phyloP scores from a whole-genome alignment of 1,140 invertebrate genomes.

The Lepidotrigona ventralis region DNA sequence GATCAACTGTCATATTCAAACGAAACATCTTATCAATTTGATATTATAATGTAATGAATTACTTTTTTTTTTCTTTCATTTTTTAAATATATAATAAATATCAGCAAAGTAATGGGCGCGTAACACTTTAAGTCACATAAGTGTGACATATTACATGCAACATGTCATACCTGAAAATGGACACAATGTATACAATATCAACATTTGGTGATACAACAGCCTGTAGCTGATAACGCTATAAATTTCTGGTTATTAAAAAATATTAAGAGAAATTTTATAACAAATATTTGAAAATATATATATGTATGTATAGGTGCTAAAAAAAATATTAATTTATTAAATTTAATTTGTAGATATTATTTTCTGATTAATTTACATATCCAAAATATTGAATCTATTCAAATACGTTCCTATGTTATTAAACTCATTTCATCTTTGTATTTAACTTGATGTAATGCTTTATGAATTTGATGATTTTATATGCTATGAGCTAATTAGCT shows the following conservation, averaged over 20 bases:
- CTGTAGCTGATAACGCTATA: conserved; percentile 56
- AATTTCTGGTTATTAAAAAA: conserved; percentile 57
- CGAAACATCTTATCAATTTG: conserved; percentile 3
- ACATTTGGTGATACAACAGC: conserved; percentile 59
- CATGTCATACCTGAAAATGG: conserved; percentile 41
- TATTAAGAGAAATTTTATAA: conserved; percentile 57
- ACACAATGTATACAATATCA: conserved; percentile 56
- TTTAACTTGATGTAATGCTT: conserved; percentile 51
- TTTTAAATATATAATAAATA: conserved; percentile 4
- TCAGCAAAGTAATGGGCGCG: conserved; percentile 43
- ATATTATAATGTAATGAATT: background rate
- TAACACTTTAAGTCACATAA: conserved; percentile 45
- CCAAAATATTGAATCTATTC: conserved; percentile 59
- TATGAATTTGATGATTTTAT: conserved; percentile 55
- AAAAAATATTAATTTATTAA: conserved; percentile 57
- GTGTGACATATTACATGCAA: conserved; percentile 43
- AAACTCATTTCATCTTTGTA: conserved; percentile 47
- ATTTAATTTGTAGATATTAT: conserved; percentile 53
- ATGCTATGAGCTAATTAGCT: conserved; percentile 52
- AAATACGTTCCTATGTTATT: conserved; percentile 53
- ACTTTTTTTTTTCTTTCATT: background rate
- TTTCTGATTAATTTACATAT: conserved; percentile 55
- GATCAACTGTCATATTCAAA: background rate
- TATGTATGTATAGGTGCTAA: conserved; percentile 48
- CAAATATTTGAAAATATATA: conserved; percentile 55